A percentile compares a stretch with the other conserved stretches of the same genome.
phyloP scores from a whole-genome alignment of 1,140 invertebrate species.

The Magallana gigas region DNA sequence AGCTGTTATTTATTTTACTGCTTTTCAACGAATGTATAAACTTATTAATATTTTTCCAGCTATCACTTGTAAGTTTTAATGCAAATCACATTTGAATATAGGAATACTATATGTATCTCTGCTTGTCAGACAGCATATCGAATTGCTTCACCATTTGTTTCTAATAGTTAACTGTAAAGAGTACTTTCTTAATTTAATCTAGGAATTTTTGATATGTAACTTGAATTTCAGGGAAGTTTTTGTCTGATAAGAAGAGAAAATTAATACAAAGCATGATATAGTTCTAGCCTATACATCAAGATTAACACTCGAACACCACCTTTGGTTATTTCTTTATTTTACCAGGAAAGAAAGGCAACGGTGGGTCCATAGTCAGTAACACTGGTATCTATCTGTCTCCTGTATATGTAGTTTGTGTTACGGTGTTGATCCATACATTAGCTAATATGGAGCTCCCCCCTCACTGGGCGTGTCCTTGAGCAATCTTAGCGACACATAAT shows the following conservation, averaged over 20 bases:
- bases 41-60: no score
- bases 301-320: not conserved
- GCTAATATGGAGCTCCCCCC: not conserved
- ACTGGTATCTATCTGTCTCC: constrained; percentile 11
- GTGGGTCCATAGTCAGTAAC: constrained; percentile 31
- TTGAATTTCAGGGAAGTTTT: not conserved
- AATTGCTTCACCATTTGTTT: no score
- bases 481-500: not conserved
- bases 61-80: no score
- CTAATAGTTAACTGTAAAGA: no score
- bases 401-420: not conserved
- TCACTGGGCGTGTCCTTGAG: constrained; percentile 2
- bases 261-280: not conserved
- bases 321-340: not conserved
- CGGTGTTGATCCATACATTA: not conserved
- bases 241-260: no score
- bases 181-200: no score
- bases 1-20: no score
- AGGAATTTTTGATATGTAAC: not conserved
- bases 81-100: no score
- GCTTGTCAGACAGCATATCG: no score
- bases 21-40: no score
- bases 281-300: not conserved
- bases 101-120: no score
- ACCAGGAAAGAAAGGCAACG: constrained; percentile 30